Percentiles rank a stretch among this genome's conserved stretches.
Conservation (phyloP, 2,797 vertebrate genomes). For the Champsocephalus gunnari region DNA sequence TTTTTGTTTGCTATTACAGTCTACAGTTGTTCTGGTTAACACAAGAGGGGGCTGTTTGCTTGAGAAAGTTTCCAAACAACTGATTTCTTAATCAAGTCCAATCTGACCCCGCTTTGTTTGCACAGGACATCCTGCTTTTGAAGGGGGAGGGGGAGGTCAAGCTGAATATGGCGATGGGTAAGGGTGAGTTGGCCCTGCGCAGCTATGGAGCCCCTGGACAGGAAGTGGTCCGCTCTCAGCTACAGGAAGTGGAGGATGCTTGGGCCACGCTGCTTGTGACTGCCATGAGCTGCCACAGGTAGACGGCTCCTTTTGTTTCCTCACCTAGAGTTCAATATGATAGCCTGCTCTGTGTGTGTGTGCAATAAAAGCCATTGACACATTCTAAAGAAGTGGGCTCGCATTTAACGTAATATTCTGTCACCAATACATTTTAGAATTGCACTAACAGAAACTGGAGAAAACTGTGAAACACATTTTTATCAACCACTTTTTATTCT, state of each 20-base stretch:
- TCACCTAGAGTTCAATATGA: neutral
- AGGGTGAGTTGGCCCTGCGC: conserved; percentile 91
- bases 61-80: conserved; percentile 19
- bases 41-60: conserved; percentile 66
- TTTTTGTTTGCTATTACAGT: neutral
- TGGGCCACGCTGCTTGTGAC: conserved; percentile 91
- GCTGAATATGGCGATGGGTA: conserved; percentile 96
- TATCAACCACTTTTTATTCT: neutral
- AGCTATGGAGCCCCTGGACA: conserved; percentile 88
- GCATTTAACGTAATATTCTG: neutral
- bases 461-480: neutral
- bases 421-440: neutral
- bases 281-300: conserved; percentile 92
- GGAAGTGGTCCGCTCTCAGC: conserved; percentile 89
- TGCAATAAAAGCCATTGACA: neutral
- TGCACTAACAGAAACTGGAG: neutral
- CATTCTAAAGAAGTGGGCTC: neutral
- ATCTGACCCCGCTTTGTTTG: conserved; percentile 46
- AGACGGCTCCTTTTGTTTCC: conserved; percentile 8
- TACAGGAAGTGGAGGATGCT: conserved; percentile 89
- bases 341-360: neutral
- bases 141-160: conserved; percentile 98
- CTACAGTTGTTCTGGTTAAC: conserved; percentile 40
- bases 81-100: conserved; percentile 6
- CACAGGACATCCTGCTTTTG: conserved; percentile 95